Conservation (phyloP, 2,113 vertebrate species). For the Falcunculus frontatus region DNA sequence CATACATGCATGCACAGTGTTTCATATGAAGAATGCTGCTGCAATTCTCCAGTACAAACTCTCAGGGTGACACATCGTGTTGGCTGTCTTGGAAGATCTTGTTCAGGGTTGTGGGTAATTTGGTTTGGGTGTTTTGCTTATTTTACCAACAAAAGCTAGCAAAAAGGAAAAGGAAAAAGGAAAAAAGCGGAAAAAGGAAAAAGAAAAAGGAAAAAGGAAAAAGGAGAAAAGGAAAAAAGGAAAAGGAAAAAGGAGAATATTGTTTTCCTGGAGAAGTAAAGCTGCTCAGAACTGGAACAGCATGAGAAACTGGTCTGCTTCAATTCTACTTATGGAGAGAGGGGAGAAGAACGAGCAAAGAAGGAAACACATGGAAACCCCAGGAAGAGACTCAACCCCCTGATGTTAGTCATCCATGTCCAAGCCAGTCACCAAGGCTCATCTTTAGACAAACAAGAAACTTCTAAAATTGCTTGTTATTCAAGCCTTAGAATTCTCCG, state of each 20-base stretch:
- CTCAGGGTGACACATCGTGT: background rate
- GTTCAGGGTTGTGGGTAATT: background rate
- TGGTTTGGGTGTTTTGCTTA: background rate
- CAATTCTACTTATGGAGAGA: background rate
- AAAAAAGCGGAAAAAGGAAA: no score
- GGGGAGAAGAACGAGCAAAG: accelerated
- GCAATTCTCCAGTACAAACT: background rate
- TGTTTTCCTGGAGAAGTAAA: background rate
- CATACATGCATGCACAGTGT: no score
- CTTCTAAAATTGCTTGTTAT: background rate
- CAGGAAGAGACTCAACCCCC: background rate
- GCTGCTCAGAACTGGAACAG: background rate
- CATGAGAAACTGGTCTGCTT: background rate
- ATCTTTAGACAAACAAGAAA: background rate
- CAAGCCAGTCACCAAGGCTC: background rate
- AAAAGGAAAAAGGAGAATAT: background rate
- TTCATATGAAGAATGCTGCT: background rate
- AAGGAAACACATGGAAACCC: background rate
- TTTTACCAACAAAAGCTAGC: background rate
- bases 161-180: background rate
- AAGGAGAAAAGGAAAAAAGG: no score
- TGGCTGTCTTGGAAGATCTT: background rate
- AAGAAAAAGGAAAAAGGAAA: background rate
- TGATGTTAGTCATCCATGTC: background rate
- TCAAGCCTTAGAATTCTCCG: background rate